Base-by-base conservation (phyloP, 2,888 invertebrate genomes). In the Sussaba pulchella region DNA sequence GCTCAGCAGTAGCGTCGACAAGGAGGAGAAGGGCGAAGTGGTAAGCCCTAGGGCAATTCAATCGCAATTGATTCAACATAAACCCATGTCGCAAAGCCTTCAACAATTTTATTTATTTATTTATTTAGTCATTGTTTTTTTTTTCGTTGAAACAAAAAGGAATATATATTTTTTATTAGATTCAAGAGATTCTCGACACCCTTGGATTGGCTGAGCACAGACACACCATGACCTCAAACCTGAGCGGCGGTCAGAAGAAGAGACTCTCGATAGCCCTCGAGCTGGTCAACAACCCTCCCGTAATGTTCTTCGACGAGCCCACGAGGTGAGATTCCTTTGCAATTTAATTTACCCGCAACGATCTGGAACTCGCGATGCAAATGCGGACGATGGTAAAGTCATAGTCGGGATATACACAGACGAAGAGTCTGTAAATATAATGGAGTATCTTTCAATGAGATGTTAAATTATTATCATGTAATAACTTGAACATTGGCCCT, bases 221-320 rank as follows among this genome's bases (percentile, higher is more conserved):
- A 88, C 95, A 95, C 89, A 99, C 98, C 0, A 96, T 98, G 95
- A 98, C 98, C 14, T 96, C 96, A 82, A 97, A 98, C 90, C 94
- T 99, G 63, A 98, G 98, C 0, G 99, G 99, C 21, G 99, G 99
- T 0, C 98, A 99, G 92, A 97, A 98, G 92, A 99, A 99, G 91
- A 96, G 99, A 86, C 94, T 99, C 1, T 98, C 98, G 0, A 99
- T 99, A 81, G 99, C 98, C 17, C 93, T 98, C 84, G 99, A 99
- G 93, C 93, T 99, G 85, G 98, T 99, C 85, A 98, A 98, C 93
- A 99, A 99, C 92, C 99, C 99, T 9, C 98, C 99, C 0, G 96
- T 99, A 82, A 98, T 99, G 98, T 99, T 99, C 93, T 98, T 99
- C 91, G 99, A 99, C 91, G 99, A 99, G 92, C 99, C 99, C 0